Evolutionary conservation across 2,113 vertebrate species (phyloP).

Genomic region (Sturnus vulgaris): DNA sequence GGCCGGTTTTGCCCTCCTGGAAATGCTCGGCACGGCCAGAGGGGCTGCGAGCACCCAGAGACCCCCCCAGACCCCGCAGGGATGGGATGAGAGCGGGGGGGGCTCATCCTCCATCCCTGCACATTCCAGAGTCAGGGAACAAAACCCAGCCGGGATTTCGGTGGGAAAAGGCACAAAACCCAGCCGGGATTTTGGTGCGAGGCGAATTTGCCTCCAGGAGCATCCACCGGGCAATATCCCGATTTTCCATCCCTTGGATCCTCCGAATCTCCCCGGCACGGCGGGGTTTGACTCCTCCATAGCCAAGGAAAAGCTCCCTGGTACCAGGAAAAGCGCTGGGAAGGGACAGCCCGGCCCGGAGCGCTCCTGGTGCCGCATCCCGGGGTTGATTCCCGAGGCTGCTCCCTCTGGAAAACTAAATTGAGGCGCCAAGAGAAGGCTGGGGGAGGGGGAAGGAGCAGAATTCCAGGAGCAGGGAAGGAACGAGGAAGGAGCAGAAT

Average conservation of each 20-base stretch:
- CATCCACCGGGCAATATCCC: not conserved
- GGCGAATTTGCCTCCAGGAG: not conserved
- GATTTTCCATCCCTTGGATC: accelerated
- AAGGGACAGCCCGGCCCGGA: accelerated
- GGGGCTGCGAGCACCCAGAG: not conserved
- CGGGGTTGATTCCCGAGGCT: not conserved
- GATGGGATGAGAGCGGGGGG: not conserved
- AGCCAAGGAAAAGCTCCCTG: not conserved
- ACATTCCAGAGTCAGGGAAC: not conserved
- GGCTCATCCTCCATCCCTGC: not conserved
- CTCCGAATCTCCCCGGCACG: accelerated
- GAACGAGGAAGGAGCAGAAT: not conserved
- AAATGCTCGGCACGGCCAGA: not conserved
- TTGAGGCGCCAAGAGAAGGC: not conserved
- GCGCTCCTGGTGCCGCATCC: not conserved
- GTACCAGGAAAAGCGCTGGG: not conserved
- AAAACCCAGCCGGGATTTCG: accelerated
- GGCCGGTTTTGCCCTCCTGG: not conserved
- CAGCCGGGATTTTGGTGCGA: too few species aligned
- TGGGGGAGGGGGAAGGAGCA: not conserved
- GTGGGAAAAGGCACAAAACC: not conserved
- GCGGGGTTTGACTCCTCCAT: not conserved
- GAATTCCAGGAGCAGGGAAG: not conserved
- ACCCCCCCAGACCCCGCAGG: accelerated
- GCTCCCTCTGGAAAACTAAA: not conserved